Percentiles rank a stretch among this genome's conserved stretches.
Conservation (phyloP, 2,888 invertebrate genomes). For the Chloroclysta siterata region DNA sequence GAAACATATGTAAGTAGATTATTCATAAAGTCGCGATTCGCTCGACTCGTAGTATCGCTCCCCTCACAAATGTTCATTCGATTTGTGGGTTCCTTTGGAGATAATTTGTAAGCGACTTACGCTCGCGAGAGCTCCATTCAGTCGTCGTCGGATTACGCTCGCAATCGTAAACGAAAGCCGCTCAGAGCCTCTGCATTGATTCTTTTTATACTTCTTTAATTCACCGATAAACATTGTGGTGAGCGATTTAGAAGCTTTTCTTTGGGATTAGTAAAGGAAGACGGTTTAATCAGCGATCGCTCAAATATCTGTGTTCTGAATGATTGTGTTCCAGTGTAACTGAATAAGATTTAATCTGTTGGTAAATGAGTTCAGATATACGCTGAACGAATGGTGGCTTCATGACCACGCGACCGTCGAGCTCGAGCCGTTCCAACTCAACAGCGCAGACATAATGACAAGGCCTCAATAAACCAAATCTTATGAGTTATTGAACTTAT, state of each 20-base stretch:
- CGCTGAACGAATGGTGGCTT: no score
- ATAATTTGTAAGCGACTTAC: constrained; percentile 14
- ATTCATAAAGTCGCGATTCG: background rate
- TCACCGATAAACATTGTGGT: constrained; percentile 18
- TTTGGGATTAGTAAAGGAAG: background rate
- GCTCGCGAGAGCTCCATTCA: constrained; percentile 6
- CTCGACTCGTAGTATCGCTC: constrained; percentile 1
- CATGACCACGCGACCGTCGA: no score
- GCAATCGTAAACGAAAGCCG: constrained; percentile 12
- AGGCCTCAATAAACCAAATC: no score
- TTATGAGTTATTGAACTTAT: no score
- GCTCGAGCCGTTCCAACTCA: no score
- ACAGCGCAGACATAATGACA: no score
- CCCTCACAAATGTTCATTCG: constrained; percentile 2
- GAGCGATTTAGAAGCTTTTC: constrained; percentile 4
- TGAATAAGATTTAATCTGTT: no score
- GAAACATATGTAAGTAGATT: background rate
- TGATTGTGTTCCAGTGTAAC: no score
- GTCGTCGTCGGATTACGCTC: constrained; percentile 9
- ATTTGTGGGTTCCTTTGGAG: constrained; percentile 14
- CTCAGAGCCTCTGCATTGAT: constrained; percentile 15
- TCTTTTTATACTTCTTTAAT: constrained; percentile 10
- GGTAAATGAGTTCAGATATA: no score
- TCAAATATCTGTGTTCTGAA: no score
- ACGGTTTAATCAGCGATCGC: no score